Conservation (phyloP, 2,797 vertebrate species). For the Oreortyx pictus region DNA sequence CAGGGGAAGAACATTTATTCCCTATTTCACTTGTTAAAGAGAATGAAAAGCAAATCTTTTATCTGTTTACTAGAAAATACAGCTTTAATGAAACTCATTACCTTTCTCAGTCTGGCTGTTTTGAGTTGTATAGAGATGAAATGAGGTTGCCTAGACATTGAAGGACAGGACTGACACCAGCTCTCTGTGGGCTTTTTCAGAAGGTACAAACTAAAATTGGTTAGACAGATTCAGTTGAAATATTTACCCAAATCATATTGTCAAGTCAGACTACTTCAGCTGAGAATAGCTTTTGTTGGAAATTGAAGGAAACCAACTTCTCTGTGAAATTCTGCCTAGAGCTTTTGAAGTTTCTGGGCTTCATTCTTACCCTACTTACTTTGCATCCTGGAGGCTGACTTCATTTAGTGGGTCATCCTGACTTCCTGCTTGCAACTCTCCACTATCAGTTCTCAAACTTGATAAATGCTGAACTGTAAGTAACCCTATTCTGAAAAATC, state of each 20-base stretch:
- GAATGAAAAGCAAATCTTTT: conserved; percentile 66
- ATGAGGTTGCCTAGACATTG: not conserved
- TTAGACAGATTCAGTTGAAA: not conserved
- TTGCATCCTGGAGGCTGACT: not conserved
- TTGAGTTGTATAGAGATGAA: not conserved
- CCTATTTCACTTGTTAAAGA: conserved; percentile 58
- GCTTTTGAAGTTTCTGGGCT: not conserved
- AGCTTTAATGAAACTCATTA: conserved; percentile 43
- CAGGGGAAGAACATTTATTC: conserved; percentile 56
- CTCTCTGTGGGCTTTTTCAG: not conserved
- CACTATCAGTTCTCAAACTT: not conserved
- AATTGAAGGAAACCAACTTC: not conserved
- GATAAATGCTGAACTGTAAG: not conserved
- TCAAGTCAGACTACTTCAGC: not conserved
- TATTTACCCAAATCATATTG: not conserved
- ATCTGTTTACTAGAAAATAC: conserved; percentile 58
- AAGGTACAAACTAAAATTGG: not conserved
- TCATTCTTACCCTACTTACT: not conserved
- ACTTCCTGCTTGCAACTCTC: not conserved
- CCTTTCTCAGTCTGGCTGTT: not conserved
- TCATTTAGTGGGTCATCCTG: not conserved
- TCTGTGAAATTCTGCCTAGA: not conserved
- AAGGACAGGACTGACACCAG: not conserved
- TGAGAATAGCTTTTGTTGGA: not conserved
- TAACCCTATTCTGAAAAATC: not conserved